Percentiles rank a stretch among this genome's conserved stretches.
Conservation (phyloP, 2,888 invertebrate genomes). For the Nebria brevicollis region DNA sequence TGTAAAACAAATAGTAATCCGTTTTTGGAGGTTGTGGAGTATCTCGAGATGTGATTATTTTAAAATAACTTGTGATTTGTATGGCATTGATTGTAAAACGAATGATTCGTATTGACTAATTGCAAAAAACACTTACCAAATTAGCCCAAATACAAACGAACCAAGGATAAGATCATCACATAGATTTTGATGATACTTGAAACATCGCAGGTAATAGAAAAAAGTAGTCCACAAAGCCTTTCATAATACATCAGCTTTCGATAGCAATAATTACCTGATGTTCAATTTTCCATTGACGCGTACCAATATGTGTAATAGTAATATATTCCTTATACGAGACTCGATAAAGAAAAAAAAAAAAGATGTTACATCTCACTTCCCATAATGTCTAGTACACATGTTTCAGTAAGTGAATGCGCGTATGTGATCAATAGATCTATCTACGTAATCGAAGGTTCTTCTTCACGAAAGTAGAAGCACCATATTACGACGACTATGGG, state of each 20-base stretch:
- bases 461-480: slow-evolving; percentile 33
- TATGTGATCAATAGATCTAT: slow-evolving; percentile 33
- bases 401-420: slow-evolving; percentile 20
- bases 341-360: neutral
- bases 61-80: no score
- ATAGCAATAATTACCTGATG: slow-evolving; percentile 15
- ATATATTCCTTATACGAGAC: slow-evolving; percentile 16
- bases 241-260: slow-evolving; percentile 18
- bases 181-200: neutral
- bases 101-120: slow-evolving; percentile 3
- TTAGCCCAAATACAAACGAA: slow-evolving; percentile 9
- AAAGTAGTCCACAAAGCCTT: slow-evolving; percentile 24
- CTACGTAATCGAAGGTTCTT: slow-evolving; percentile 31
- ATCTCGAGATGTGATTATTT: no score
- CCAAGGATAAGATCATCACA: slow-evolving; percentile 24
- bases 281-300: slow-evolving; percentile 14
- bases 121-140: neutral
- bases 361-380: slow-evolving; percentile 6
- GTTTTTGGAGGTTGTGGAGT: no score
- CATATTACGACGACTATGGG: neutral
- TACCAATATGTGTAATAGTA: neutral
- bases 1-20: no score
- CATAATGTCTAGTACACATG: neutral
- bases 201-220: slow-evolving; percentile 8
- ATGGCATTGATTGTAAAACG: neutral